phyloP scores from a whole-genome alignment of 2,888 invertebrate species.

The Polylopha cassiicola region DNA sequence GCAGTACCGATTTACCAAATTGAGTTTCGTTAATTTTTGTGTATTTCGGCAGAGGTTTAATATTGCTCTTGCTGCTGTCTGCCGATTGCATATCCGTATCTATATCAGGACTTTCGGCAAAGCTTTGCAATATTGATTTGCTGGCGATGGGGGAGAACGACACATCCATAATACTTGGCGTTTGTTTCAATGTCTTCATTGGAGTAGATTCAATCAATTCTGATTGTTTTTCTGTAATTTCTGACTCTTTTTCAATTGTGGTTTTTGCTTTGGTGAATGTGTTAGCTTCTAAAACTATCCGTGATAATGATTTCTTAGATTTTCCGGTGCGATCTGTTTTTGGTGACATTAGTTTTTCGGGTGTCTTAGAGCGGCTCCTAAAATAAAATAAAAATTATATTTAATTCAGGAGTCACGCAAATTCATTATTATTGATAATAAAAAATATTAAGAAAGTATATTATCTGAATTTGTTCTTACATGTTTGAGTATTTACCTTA shows the following conservation, averaged over 20 bases:
- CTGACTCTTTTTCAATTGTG: slow-evolving; percentile 40
- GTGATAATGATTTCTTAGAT: slow-evolving; percentile 56
- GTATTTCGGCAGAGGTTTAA: slow-evolving; percentile 30
- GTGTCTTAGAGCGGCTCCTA: slow-evolving; percentile 65
- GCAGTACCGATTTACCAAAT: slow-evolving; percentile 15
- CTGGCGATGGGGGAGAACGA: slow-evolving; percentile 64
- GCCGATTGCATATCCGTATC: slow-evolving; percentile 35
- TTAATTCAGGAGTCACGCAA: neutral
- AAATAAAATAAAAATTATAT: slow-evolving; percentile 21
- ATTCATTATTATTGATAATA: too few relatives aligned
- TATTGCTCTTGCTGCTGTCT: slow-evolving; percentile 32
- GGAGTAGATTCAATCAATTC: slow-evolving; percentile 54
- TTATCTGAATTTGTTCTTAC: too few relatives aligned
- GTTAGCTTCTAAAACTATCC: slow-evolving; percentile 66
- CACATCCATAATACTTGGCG: slow-evolving; percentile 52
- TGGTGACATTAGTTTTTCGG: slow-evolving; percentile 61
- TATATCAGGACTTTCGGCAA: slow-evolving; percentile 45
- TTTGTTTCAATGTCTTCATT: slow-evolving; percentile 50
- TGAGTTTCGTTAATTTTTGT: slow-evolving; percentile 17
- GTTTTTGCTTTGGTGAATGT: slow-evolving; percentile 59
- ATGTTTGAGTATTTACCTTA: slow-evolving; percentile 33
- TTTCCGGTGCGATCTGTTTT: slow-evolving; percentile 47
- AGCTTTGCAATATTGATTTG: slow-evolving; percentile 60
- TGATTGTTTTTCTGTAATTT: slow-evolving; percentile 24
- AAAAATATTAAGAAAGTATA: too few relatives aligned